These are phyloP conservation scores for Eulemur albifrons DNA, from an alignment of 2,797 vertebrate genomes.

Conservation along the genomic window DNA sequence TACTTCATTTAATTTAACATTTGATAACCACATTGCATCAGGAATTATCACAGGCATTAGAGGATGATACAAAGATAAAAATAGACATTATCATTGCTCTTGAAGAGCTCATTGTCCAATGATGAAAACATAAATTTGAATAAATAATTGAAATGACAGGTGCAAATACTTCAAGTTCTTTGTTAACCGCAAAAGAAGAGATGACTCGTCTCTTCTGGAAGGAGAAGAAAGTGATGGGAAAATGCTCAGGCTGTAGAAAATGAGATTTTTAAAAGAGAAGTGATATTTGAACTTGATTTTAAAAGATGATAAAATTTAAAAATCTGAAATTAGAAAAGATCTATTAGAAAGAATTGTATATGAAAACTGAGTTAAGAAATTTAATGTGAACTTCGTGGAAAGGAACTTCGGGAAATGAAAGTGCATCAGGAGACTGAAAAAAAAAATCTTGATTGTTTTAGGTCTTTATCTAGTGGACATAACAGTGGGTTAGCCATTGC, in stretches of 20 bases:
- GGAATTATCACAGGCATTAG: not conserved
- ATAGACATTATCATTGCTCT: not conserved
- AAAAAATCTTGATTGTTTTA: not conserved
- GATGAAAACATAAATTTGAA: not conserved
- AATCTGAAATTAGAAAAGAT: not conserved
- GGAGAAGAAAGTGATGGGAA: not conserved
- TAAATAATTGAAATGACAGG: not conserved
- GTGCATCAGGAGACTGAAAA: not conserved
- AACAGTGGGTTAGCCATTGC: not conserved
- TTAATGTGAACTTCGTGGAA: not conserved
- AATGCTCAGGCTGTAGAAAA: not conserved
- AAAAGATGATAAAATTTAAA: not conserved
- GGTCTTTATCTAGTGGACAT: not conserved
- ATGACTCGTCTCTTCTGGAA: not conserved
- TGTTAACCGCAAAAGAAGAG: not conserved
- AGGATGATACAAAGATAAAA: not conserved
- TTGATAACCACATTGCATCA: not conserved
- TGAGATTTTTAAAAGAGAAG: not conserved
- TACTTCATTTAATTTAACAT: not conserved
- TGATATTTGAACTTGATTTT: not conserved
- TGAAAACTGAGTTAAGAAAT: not conserved
- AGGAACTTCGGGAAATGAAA: not conserved
- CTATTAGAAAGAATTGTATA: not conserved
- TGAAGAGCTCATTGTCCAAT: not conserved
- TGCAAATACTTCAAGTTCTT: not conserved